Conservation (phyloP, 2,888 invertebrate genomes). For the Eugnorisma glareosa region DNA sequence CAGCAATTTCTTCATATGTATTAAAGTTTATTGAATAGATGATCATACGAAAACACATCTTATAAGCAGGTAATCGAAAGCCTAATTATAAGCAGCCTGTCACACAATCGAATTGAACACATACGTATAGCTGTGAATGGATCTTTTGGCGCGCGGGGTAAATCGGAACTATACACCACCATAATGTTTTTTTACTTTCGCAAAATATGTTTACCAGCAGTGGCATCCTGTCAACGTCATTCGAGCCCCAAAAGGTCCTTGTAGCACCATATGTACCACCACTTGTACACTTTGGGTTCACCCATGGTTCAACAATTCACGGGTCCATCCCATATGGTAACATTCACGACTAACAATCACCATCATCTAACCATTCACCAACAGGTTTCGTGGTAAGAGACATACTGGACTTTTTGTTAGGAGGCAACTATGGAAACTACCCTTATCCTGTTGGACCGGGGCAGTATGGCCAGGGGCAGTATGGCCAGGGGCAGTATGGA, state of each 20-base stretch:
- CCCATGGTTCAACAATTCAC: slow-evolving; percentile 43
- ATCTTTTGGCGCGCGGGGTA: neutral
- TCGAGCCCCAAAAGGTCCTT: neutral
- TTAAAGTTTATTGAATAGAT: neutral
- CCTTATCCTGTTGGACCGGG: slow-evolving; percentile 70
- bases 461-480: slow-evolving; percentile 59
- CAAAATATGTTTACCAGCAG: neutral
- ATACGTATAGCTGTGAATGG: neutral
- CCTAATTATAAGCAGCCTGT: neutral
- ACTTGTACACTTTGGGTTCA: slow-evolving; percentile 17
- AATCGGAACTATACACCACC: neutral
- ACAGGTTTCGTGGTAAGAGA: slow-evolving; percentile 89
- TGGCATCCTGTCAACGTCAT: neutral
- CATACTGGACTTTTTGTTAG: slow-evolving; percentile 88
- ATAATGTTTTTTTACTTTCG: neutral
- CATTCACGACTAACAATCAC: slow-evolving; percentile 69
- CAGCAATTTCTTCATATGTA: neutral
- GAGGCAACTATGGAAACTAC: slow-evolving; percentile 81
- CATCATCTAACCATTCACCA: slow-evolving; percentile 74
- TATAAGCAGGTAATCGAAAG: neutral
- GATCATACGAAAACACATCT: neutral
- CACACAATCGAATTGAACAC: neutral
- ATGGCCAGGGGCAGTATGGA: slow-evolving; percentile 46
- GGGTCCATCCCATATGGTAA: slow-evolving; percentile 43
- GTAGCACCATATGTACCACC: neutral